Evolutionary conservation across 1,140 invertebrate genomes (phyloP), one percentile per base, ranked within the genome.

Genomic region (Zaprionus nigranus): DNA sequence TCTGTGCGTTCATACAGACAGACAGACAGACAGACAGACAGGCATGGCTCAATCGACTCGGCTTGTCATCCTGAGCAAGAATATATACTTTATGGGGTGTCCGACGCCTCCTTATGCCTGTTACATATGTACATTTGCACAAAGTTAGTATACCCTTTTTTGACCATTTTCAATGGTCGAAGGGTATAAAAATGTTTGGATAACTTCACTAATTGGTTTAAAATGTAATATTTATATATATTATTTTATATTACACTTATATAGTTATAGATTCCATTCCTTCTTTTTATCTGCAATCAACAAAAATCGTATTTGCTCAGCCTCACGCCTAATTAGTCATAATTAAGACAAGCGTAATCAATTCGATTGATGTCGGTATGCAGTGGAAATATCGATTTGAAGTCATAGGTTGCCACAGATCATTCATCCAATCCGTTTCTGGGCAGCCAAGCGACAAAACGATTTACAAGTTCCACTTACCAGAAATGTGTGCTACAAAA

Each of bases 401-500:
- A 17, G 20, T 22, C 11, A 2, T 2, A 13, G 46, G 1, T 20
- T 22, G 40, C 46, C 46, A 7, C n/a, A 46, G 40, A 38, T 38
- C 1, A 1, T 6, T 7, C 40, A 46, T 22, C 3, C 20, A 51
- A 24, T 13, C 46, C 46, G n/a, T 46, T 17, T 3, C 40, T 3
- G n/a, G 6, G n/a, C 40, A 17, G 40, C 7, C 40, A 46, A 46
- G 40, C 46, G 46, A 51, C 46, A 54, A 54, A 22, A n/a, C 49
- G 22, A n/a, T 24, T 51, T 22, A 13, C 17, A 28, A 15, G 20
- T 28, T 17, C 30, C 24, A 49, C 24, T 36, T 13, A 17, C 28
- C 24, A 69, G 54, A 28, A 49, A 60, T 63, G 40, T 69, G 64
- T 38, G 51, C 61, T 36, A 61, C 40, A 46, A 46, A 43, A 43